These are phyloP conservation scores for Brachypteracias leptosomus DNA, from an alignment of 2,113 vertebrate genomes.

Conservation along the genomic window DNA sequence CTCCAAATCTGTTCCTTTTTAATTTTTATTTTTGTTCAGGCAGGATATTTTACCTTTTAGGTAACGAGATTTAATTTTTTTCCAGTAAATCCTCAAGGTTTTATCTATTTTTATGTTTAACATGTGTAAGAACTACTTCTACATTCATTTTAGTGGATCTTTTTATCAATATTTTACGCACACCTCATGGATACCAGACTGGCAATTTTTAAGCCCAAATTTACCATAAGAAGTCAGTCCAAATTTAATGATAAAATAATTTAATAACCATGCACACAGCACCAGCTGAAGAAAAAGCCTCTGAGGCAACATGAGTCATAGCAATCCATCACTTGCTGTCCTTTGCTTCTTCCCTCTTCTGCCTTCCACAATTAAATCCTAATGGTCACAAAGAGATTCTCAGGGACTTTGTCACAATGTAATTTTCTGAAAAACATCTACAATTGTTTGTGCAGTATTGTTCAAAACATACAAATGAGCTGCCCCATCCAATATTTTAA, in stretches of 20 bases:
- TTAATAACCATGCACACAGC: not conserved
- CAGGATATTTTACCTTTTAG: not conserved
- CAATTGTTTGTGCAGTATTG: not conserved
- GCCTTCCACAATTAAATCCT: conserved; percentile 47
- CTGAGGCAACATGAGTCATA: conserved; percentile 31
- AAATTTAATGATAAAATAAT: conserved; percentile 15
- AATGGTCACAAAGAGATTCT: conserved; percentile 33
- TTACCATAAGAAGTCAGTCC: not conserved
- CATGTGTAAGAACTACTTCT: not conserved
- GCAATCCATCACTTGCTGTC: not conserved
- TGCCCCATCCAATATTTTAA: not conserved
- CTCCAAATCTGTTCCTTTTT: not conserved
- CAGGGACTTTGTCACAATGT: not conserved
- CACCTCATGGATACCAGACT: not conserved
- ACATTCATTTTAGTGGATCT: not conserved
- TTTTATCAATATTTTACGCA: not conserved
- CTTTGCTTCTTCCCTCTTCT: conserved; percentile 7
- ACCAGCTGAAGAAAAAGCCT: not conserved
- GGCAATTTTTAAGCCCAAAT: not conserved
- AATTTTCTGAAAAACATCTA: conserved; percentile 26
- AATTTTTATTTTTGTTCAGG: not conserved
- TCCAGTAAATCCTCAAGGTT: not conserved
- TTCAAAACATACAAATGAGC: not conserved
- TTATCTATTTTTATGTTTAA: not conserved
- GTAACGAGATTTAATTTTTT: not conserved